Evolutionary conservation across 2,797 vertebrate species (phyloP), one percentile per base, ranked within the genome.

Genomic region (Tarsius wallacei): DNA sequence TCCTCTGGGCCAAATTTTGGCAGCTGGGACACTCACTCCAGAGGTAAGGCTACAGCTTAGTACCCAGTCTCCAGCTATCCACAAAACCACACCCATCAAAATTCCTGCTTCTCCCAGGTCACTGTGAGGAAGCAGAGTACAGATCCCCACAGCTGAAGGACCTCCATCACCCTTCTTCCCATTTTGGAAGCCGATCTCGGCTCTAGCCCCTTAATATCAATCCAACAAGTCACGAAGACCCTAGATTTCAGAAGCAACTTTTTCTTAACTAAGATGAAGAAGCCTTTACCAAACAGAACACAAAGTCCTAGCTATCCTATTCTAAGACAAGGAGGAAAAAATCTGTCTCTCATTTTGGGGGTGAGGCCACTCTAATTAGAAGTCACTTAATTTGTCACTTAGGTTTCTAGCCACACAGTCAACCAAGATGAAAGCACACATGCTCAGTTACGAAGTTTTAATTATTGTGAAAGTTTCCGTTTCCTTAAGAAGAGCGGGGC

Each of bases 381-480:
- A 96, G 81, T 90, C 16, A 26, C 57, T 86, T 80, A 53, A n/a
- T 93, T 78, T 84, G 88, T 94, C 24, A n/a, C 70, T 64, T 73
- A 80, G 47, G 57, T 96, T 91, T 73, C 33, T 36, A 82, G 57
- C 68, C 51, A 87, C 57, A 17, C 7, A 47, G 55, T 12, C 17
- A 71, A 14, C 71, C 49, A 55, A 88, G 66, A 84, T 11, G 57
- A 90, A 93, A 94, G 42, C 42, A 96, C 42, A 87, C 24, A 64
- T 1, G 36, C 8, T 86, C 57, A 63, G n/a, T 77, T 16, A 5
- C 31, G 31, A 85, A 87, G n/a, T 68, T 68, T 71, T 91, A 71
- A 49, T n/a, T 82, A 55, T 22, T 85, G n/a, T 84, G 68, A 57
- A 94, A 94, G 42, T 90, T 10, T 90, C 36, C 33, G 31, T 88